phyloP scores from a whole-genome alignment of 2,888 invertebrate species.

The Nymphalis c-album region DNA sequence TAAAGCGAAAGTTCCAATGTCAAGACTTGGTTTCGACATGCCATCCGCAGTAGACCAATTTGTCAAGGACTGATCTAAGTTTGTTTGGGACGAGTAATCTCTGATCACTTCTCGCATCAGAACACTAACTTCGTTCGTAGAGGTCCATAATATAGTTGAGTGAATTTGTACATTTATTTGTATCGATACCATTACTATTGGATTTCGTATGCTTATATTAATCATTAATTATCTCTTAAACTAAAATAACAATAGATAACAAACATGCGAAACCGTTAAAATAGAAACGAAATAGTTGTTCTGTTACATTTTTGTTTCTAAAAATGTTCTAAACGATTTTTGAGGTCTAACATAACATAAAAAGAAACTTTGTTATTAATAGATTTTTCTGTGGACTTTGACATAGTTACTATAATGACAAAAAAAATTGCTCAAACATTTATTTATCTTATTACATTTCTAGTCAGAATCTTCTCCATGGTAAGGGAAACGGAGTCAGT shows the following conservation, averaged over 20 bases:
- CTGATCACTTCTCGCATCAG: slow-evolving; percentile 39
- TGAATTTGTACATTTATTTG: slow-evolving; percentile 35
- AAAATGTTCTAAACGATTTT: no score
- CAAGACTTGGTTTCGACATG: not conserved
- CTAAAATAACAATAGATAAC: no score
- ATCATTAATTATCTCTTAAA: not conserved
- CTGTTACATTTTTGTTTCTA: no score
- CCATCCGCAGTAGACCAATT: slow-evolving; percentile 6
- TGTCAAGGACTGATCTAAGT: slow-evolving; percentile 45
- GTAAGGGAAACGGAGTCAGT: slow-evolving; percentile 27
- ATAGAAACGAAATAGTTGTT: no score
- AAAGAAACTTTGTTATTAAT: no score
- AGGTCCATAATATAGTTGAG: slow-evolving; percentile 38
- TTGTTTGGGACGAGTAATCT: slow-evolving; percentile 31
- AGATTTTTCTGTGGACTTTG: no score
- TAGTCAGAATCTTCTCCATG: not conserved
- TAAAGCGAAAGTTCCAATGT: no score
- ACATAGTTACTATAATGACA: no score
- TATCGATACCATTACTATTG: slow-evolving; percentile 16
- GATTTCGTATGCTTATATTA: not conserved
- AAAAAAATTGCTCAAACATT: no score
- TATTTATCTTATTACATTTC: no score
- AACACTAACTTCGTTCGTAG: slow-evolving; percentile 38
- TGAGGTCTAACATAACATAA: no score
- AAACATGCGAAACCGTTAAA: no score